phyloP scores from a whole-genome alignment of 2,113 vertebrate species.

The Bufo gargarizans region DNA sequence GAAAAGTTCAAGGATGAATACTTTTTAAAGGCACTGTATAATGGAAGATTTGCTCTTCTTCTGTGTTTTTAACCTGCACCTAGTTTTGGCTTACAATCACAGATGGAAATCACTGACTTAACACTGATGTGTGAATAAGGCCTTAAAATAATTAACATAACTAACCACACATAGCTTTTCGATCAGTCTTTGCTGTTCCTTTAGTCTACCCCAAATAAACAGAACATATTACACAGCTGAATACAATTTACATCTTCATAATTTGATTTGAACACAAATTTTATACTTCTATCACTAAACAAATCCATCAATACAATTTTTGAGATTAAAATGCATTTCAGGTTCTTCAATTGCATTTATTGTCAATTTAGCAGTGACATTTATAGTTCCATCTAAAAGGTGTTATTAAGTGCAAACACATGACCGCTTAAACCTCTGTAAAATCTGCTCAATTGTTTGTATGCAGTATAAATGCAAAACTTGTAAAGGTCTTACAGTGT shows the following conservation, averaged over 20 bases:
- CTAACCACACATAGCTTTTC: too few species aligned
- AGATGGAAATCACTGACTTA: too few species aligned
- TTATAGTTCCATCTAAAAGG: not conserved
- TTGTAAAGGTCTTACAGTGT: not conserved
- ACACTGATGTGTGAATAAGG: too few species aligned
- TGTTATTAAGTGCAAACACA: not conserved
- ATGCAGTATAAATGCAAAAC: not conserved
- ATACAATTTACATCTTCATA: not conserved
- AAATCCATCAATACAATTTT: not conserved
- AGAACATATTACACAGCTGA: not conserved
- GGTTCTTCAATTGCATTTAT: not conserved
- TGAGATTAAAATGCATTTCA: not conserved
- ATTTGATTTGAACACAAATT: not conserved
- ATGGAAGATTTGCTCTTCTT: too few species aligned
- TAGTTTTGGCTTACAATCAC: too few species aligned
- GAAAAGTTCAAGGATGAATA: too few species aligned
- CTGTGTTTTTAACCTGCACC: too few species aligned
- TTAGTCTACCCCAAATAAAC: not conserved
- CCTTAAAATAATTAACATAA: too few species aligned
- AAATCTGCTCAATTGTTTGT: not conserved
- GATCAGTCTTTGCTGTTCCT: too few species aligned
- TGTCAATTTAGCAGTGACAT: slow-evolving; percentile 17
- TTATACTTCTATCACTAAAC: not conserved
- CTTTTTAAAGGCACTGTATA: too few species aligned
- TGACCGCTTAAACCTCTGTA: not conserved